Percentiles rank a stretch among this genome's conserved stretches.
phyloP scores from a whole-genome alignment of 2,113 vertebrate species.

The Dromas ardeola region DNA sequence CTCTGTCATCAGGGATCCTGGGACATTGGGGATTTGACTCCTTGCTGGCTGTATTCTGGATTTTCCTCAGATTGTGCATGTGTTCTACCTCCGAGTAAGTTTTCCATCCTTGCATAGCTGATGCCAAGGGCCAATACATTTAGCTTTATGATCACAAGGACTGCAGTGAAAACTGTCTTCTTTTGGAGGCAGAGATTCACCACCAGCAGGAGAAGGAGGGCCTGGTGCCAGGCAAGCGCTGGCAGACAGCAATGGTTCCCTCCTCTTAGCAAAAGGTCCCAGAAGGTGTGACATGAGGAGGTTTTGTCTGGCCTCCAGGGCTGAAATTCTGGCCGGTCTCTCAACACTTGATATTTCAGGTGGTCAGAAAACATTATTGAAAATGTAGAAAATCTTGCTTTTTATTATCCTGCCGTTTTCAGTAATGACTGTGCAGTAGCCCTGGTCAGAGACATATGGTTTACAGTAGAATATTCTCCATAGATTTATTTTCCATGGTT shows the following conservation, averaged over 20 bases:
- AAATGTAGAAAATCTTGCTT: conserved; percentile 14
- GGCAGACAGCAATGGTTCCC: background rate
- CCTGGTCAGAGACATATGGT: conserved; percentile 20
- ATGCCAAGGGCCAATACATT: background rate
- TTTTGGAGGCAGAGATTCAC: background rate
- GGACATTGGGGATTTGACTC: background rate
- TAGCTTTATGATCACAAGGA: background rate
- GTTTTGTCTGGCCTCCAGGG: conserved; percentile 21
- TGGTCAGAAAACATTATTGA: background rate
- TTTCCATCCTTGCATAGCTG: background rate
- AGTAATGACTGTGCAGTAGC: background rate
- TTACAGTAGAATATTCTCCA: conserved; percentile 30
- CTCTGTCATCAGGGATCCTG: background rate
- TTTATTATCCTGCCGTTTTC: background rate
- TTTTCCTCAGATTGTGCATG: background rate
- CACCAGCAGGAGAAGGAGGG: conserved; percentile 1
- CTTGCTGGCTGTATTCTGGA: background rate
- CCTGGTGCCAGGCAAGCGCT: background rate
- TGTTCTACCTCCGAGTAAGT: background rate
- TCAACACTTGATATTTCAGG: background rate
- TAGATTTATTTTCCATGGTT: background rate
- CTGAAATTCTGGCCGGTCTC: background rate
- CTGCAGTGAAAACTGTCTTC: background rate
- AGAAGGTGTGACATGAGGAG: background rate
- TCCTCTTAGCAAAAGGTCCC: background rate